Evolutionary conservation across 2,888 invertebrate species (phyloP).

Genomic region (Scaptomyza tumidula): DNA sequence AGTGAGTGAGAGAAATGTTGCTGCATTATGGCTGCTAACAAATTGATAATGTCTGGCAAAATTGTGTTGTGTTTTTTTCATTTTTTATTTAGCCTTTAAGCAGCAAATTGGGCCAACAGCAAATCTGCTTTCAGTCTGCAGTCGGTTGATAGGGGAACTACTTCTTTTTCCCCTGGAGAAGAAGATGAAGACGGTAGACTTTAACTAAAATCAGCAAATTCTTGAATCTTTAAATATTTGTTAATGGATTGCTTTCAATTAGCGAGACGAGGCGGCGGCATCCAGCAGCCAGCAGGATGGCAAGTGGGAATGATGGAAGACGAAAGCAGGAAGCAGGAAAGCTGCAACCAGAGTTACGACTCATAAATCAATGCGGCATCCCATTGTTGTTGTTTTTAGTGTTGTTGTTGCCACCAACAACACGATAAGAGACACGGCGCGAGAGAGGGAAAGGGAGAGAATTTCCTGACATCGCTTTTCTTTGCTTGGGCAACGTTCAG

Average conservation of each 20-base stretch:
- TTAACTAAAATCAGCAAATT: constrained; percentile 12
- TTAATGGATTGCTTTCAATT: constrained; percentile 53
- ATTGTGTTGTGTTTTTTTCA: background rate
- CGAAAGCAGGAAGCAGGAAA: constrained; percentile 12
- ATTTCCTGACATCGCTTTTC: background rate
- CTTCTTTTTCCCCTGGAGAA: background rate
- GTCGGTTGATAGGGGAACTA: background rate
- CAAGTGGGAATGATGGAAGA: background rate
- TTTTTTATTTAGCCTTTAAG: background rate
- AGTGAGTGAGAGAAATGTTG: background rate
- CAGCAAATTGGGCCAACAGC: constrained; percentile 15
- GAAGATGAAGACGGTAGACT: background rate
- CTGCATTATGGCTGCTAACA: constrained; percentile 1
- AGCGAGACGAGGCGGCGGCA: constrained; percentile 4
- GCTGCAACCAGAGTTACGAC: constrained; percentile 27
- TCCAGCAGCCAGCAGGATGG: constrained; percentile 5
- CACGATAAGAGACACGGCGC: background rate
- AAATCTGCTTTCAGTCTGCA: background rate
- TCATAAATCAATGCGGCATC: constrained; percentile 42
- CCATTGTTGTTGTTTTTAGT: background rate
- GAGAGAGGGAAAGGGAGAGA: background rate
- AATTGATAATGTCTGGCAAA: constrained; percentile 15
- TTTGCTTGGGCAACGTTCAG: background rate
- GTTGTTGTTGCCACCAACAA: background rate
- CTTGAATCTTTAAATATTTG: constrained; percentile 38